Conservation (phyloP, 2,888 invertebrate species). For the Cerastoderma edule region DNA sequence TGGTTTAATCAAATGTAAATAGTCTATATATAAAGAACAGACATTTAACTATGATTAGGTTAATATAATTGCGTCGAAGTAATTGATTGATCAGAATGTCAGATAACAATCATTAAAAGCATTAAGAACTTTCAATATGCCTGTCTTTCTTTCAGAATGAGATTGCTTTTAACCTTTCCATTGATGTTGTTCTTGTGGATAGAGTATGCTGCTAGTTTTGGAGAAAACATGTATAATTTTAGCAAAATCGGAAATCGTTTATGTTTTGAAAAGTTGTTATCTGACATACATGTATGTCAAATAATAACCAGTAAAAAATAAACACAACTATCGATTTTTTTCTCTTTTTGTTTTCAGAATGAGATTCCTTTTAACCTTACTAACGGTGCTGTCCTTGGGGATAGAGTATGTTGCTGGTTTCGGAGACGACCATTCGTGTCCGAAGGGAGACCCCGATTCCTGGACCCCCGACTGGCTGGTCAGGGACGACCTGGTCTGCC, state of each 20-base stretch:
- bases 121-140: background rate
- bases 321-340: too few species aligned
- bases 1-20: too few species aligned
- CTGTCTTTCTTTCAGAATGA: too few species aligned
- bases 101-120: background rate
- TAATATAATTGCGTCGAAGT: background rate
- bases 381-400: background rate
- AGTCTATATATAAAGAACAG: background rate
- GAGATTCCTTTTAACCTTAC: background rate
- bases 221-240: background rate
- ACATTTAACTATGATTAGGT: background rate
- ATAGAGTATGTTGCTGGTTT: background rate
- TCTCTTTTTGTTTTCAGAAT: background rate
- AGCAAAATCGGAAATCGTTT: background rate
- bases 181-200: background rate
- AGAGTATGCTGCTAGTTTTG: background rate
- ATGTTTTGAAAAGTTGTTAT: background rate
- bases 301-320: background rate
- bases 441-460: background rate
- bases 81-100: background rate
- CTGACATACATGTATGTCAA: background rate
- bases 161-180: too few species aligned
- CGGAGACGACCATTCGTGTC: slow-evolving; percentile 14
- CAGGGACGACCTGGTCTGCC: slow-evolving; percentile 1
- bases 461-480: slow-evolving; percentile 21